Conservation (phyloP, 2,113 vertebrate species). For the Muntiacus muntjak region DNA sequence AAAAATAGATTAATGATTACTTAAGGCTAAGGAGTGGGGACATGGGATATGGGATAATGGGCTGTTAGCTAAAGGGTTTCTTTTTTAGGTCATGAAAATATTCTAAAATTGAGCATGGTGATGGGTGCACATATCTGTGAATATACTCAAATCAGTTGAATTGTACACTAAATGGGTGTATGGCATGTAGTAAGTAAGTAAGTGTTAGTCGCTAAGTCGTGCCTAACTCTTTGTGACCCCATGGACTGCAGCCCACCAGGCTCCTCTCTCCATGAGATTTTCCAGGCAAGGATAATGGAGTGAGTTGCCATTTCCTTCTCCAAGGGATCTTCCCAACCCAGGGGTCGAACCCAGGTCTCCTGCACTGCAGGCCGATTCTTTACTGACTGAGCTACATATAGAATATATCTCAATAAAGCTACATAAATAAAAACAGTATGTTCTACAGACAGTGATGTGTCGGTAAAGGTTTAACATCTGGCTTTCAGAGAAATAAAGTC, state of each 20-base stretch:
- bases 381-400: not conserved
- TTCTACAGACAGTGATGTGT: not conserved
- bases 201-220: accelerated
- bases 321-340: not conserved
- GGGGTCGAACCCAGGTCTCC: not conserved
- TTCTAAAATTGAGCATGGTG: not conserved
- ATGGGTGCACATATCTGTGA: not conserved
- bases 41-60: not conserved
- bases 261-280: not conserved
- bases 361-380: not conserved
- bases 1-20: not conserved
- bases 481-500: not conserved
- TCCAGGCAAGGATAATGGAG: not conserved
- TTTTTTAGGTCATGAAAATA: not conserved
- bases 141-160: not conserved
- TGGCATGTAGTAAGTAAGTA: not conserved
- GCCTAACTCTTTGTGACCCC: not conserved
- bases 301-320: not conserved
- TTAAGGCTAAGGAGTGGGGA: not conserved
- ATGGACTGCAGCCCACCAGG: not conserved
- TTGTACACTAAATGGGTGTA: not conserved
- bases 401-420: not conserved
- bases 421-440: not conserved
- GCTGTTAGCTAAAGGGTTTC: not conserved
- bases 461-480: not conserved